Evolutionary conservation across 2,888 invertebrate species (phyloP).

Genomic region (Lepidocyrtinus sp.): DNA sequence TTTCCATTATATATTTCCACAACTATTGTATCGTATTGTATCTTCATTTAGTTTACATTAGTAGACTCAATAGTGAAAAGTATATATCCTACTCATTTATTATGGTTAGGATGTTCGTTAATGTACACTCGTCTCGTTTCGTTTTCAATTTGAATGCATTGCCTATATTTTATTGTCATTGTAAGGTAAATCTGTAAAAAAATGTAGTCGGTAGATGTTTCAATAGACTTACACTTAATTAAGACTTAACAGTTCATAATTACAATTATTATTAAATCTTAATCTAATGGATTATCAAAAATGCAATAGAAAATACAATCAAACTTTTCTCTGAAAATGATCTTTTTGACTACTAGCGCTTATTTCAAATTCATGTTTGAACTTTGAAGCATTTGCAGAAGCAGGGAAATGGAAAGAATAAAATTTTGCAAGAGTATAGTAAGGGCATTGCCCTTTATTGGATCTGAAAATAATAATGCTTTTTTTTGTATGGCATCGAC

Average conservation of each 20-base stretch:
- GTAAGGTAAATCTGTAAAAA: not conserved
- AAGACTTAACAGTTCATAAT: constrained; percentile 11
- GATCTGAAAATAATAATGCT: no score
- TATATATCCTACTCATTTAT: no score
- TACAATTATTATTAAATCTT: not conserved
- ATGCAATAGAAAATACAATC: constrained; percentile 9
- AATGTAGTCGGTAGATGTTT: not conserved
- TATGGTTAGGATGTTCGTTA: no score
- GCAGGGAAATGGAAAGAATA: no score
- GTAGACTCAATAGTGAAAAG: no score
- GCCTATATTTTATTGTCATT: constrained; percentile 7
- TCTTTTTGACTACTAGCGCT: constrained; percentile 32
- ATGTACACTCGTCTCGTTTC: no score
- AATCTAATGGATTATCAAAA: not conserved
- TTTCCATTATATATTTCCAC: constrained; percentile 43
- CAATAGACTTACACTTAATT: constrained; percentile 3
- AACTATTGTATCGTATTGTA: no score
- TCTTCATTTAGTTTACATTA: not conserved
- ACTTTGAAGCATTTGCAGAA: no score
- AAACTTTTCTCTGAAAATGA: not conserved
- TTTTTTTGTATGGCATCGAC: no score
- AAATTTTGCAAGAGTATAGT: no score
- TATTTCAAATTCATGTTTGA: no score
- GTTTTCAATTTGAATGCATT: constrained; percentile 18
- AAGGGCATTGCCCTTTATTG: no score